A percentile compares a stretch with the other conserved stretches of the same genome.
Evolutionary conservation across 1,140 invertebrate genomes (phyloP).

Genomic region (Octopus sinensis): DNA sequence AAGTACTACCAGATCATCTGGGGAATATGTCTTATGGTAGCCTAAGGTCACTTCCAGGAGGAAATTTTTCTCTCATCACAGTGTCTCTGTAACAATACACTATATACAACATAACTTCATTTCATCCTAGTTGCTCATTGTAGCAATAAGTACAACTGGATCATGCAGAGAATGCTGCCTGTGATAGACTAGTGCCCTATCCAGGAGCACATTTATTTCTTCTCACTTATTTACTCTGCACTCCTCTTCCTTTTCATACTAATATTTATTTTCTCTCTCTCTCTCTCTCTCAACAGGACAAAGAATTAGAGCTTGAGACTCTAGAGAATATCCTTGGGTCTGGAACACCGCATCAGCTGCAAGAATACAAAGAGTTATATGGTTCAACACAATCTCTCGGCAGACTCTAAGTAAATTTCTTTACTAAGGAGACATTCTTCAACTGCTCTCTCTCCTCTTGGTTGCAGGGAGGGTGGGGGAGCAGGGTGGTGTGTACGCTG

Average conservation of each 20-base stretch:
- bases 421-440: too few species aligned
- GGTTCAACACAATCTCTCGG: neutral
- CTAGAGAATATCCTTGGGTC: constrained; percentile 35
- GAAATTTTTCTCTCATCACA: too few species aligned
- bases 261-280: neutral
- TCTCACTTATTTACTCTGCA: neutral
- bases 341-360: neutral
- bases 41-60: too few species aligned
- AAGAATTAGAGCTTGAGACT: constrained; percentile 41
- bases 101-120: neutral
- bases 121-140: neutral
- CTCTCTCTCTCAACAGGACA: constrained; percentile 39
- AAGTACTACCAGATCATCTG: too few species aligned
- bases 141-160: neutral
- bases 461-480: too few species aligned
- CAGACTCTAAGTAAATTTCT: neutral
- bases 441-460: too few species aligned
- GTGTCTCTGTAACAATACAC: neutral
- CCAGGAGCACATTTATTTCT: neutral
- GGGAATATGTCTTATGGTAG: too few species aligned
- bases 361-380: neutral
- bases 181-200: neutral
- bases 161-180: neutral
- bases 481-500: too few species aligned
- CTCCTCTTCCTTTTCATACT: neutral